Evolutionary conservation across 2,888 invertebrate species (phyloP).

Genomic region (Syritta pipiens): DNA sequence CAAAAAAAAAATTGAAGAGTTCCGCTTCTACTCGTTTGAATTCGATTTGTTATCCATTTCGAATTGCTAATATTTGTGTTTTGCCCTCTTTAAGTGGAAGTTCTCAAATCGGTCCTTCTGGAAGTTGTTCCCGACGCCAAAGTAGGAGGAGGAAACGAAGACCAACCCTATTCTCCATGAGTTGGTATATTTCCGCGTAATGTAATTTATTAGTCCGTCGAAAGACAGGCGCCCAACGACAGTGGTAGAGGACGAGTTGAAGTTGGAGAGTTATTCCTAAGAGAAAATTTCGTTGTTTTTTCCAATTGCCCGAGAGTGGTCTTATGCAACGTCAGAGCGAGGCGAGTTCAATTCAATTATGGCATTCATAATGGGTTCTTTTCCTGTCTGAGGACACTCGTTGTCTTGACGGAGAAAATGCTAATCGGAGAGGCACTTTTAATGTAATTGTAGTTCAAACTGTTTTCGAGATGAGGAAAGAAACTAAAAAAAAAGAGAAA

Average conservation of each 20-base stretch:
- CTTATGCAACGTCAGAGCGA: slow-evolving; percentile 38
- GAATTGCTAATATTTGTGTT: slow-evolving; percentile 68
- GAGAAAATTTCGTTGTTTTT: slow-evolving; percentile 27
- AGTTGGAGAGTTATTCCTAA: slow-evolving; percentile 40
- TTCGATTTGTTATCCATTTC: slow-evolving; percentile 69
- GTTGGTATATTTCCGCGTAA: slow-evolving; percentile 50
- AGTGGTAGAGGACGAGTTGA: slow-evolving; percentile 1
- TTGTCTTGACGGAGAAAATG: too few relatives aligned
- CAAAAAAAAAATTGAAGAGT: slow-evolving; percentile 37
- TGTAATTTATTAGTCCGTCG: slow-evolving; percentile 55
- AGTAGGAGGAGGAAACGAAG: too few relatives aligned
- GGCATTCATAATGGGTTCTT: slow-evolving; percentile 30
- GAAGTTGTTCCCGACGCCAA: slow-evolving; percentile 17
- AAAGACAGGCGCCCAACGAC: too few relatives aligned
- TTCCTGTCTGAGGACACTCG: neutral
- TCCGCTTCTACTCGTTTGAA: slow-evolving; percentile 58
- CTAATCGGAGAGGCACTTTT: too few relatives aligned
- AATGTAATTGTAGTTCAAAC: too few relatives aligned
- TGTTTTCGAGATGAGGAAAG: too few relatives aligned
- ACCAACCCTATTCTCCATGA: too few relatives aligned
- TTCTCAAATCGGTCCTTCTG: slow-evolving; percentile 48
- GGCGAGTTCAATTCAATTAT: slow-evolving; percentile 58
- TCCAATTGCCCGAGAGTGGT: slow-evolving; percentile 14
- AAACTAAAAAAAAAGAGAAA: too few relatives aligned
- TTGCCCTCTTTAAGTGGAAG: slow-evolving; percentile 42